A percentile compares a stretch with the other conserved stretches of the same genome.
Evolutionary conservation across 2,113 vertebrate genomes (phyloP).

Genomic region (Glaucomys volans): DNA sequence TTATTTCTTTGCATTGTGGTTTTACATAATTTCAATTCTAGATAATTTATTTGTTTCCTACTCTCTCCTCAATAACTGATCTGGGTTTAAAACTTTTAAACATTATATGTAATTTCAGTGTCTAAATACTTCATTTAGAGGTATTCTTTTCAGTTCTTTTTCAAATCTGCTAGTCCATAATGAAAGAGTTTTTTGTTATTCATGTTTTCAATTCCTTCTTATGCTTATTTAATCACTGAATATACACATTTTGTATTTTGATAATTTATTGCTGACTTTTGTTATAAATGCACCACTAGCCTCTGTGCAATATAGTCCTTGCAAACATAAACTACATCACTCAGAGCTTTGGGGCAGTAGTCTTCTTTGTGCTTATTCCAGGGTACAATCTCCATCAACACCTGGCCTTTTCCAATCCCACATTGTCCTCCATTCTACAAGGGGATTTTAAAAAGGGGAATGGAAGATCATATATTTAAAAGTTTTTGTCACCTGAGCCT

Average conservation of each 20-base stretch:
- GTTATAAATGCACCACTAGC: not conserved
- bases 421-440: not conserved
- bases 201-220: not conserved
- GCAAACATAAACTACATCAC: not conserved
- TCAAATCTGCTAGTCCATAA: not conserved
- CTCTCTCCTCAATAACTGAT: too few species aligned
- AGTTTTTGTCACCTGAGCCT: not conserved
- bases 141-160: too few species aligned
- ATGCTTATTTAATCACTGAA: not conserved
- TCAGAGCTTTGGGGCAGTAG: not conserved
- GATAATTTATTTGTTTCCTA: too few species aligned
- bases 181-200: not conserved
- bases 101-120: not conserved
- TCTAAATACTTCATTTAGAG: not conserved
- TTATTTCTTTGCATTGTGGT: not conserved
- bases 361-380: not conserved
- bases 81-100: not conserved
- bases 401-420: not conserved
- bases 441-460: not conserved
- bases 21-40: not conserved
- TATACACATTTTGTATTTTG: not conserved
- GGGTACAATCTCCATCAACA: too few species aligned
- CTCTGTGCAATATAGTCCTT: not conserved
- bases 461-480: not conserved
- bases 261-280: not conserved